Conservation (phyloP, 2,888 invertebrate genomes). For the Drosophila koepferae region DNA sequence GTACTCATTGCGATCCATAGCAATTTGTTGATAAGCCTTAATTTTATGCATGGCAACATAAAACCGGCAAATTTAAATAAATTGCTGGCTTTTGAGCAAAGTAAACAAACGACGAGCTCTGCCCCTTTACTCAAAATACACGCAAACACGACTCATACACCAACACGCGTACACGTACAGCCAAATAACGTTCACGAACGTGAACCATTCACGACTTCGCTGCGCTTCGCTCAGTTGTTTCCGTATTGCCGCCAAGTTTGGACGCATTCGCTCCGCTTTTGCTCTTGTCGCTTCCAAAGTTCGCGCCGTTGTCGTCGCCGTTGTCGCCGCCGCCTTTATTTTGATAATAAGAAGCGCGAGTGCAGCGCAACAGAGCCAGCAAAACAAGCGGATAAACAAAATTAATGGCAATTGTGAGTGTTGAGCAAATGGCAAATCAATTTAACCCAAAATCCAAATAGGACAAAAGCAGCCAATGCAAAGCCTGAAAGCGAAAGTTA, state of each 20-base stretch:
- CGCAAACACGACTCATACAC: conserved; percentile 8
- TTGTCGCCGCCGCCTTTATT: conserved; percentile 27
- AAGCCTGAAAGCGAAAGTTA: conserved; percentile 44
- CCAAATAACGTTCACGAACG: conserved; percentile 39
- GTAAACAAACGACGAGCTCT: conserved; percentile 46
- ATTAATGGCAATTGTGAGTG: conserved; percentile 53
- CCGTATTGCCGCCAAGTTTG: conserved; percentile 66
- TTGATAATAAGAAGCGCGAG: conserved; percentile 50
- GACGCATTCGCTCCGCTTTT: conserved; percentile 52
- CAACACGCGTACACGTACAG: conserved; percentile 5
- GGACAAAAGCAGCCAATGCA: conserved; percentile 3
- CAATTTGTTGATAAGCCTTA: conserved; percentile 36
- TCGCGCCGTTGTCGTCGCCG: conserved; percentile 28
- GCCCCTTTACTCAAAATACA: not conserved
- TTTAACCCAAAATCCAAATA: conserved; percentile 25
- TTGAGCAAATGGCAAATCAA: conserved; percentile 38
- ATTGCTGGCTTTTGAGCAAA: conserved; percentile 34
- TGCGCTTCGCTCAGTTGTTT: conserved; percentile 67
- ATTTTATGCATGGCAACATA: conserved; percentile 29
- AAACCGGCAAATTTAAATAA: conserved; percentile 49
- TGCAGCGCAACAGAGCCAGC: conserved; percentile 16
- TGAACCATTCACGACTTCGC: conserved; percentile 57
- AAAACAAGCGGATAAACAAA: conserved; percentile 31
- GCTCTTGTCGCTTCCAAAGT: conserved; percentile 32
- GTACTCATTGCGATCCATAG: not conserved